Evolutionary conservation across 2,113 vertebrate species (phyloP).

Genomic region (Gnathonemus echidnorhynchus): DNA sequence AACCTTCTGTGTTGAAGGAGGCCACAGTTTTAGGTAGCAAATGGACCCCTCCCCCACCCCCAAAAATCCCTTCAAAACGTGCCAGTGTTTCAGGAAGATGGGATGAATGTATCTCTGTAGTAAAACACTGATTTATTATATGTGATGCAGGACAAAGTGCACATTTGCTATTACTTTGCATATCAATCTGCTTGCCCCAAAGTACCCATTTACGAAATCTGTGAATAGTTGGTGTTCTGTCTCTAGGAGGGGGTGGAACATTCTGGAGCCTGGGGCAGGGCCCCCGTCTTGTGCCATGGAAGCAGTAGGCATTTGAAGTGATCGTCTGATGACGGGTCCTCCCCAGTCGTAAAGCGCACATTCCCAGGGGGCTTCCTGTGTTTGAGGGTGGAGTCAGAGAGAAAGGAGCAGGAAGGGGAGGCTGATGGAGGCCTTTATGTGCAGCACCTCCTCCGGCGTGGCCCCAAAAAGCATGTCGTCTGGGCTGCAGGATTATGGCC

Average conservation of each 20-base stretch:
- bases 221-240: background rate
- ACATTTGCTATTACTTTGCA: background rate
- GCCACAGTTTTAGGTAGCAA: background rate
- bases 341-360: conserved; percentile 11
- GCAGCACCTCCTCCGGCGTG: background rate
- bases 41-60: background rate
- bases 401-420: background rate
- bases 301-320: background rate
- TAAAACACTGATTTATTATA: background rate
- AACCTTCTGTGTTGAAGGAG: background rate
- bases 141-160: background rate
- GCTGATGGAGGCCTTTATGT: conserved; percentile 25
- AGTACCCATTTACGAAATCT: background rate
- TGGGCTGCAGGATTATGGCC: background rate
- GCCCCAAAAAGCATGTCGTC: background rate
- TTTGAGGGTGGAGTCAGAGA: background rate
- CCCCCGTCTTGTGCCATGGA: background rate
- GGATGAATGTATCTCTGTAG: background rate
- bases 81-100: background rate
- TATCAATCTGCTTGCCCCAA: background rate
- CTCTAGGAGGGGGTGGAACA: background rate
- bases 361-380: conserved; percentile 6
- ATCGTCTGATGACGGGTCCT: background rate
- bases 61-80: background rate
- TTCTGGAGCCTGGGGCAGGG: background rate